A percentile compares a stretch with the other conserved stretches of the same genome.
These are phyloP conservation scores for Notodonta dromedarius DNA, from an alignment of 2,888 invertebrate genomes.

Conservation along the genomic window DNA sequence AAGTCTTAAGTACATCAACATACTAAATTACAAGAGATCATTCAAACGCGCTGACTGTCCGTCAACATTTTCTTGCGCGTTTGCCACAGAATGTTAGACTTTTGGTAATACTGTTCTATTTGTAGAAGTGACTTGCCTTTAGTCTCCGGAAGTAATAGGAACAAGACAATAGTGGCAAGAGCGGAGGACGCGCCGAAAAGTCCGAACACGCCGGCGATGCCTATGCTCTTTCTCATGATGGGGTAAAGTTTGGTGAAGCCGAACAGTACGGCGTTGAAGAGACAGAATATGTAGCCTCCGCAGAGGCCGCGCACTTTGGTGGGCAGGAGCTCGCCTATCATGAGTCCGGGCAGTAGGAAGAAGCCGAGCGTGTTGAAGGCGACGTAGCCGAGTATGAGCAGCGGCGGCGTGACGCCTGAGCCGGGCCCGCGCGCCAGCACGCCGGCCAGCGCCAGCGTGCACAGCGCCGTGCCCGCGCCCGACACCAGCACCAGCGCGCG, in stretches of 20 bases:
- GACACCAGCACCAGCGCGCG: conserved; percentile 87
- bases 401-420: conserved; percentile 55
- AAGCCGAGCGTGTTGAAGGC: conserved; percentile 89
- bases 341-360: conserved; percentile 89
- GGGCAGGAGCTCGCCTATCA: conserved; percentile 90
- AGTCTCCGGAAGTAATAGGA: conserved; percentile 89
- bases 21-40: conserved; percentile 17
- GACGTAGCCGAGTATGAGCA: conserved; percentile 87
- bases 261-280: conserved; percentile 88
- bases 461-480: conserved; percentile 86
- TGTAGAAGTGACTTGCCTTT: conserved; percentile 88
- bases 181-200: conserved; percentile 87
- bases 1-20: conserved; percentile 31
- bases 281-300: conserved; percentile 89
- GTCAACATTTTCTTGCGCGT: conserved; percentile 67
- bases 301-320: conserved; percentile 89
- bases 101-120: conserved; percentile 91
- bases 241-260: conserved; percentile 89
- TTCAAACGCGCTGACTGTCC: conserved; percentile 61
- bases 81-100: conserved; percentile 86
- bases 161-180: conserved; percentile 86
- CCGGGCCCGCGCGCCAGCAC: conserved; percentile 58
- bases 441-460: conserved; percentile 84
- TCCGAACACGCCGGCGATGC: conserved; percentile 88
- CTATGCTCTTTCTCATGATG: conserved; percentile 83